These are phyloP conservation scores for Ophion costatus DNA, from an alignment of 2,888 invertebrate genomes.

Conservation along the genomic window DNA sequence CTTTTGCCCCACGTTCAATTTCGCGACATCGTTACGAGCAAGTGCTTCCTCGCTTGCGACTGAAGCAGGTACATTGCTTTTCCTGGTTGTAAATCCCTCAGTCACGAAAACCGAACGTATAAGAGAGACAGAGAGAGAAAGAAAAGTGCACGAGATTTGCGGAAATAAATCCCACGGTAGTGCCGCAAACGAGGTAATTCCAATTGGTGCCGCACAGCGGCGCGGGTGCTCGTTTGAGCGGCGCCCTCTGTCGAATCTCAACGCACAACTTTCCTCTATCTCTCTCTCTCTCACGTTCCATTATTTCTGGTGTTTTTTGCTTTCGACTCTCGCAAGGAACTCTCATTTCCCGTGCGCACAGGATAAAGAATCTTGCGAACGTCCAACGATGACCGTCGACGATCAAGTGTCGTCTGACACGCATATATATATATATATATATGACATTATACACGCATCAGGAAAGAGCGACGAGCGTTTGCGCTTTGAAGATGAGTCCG, in stretches of 20 bases:
- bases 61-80: too few species aligned
- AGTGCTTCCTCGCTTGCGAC: too few species aligned
- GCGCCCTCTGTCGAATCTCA: constrained; percentile 16
- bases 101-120: neutral
- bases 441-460: constrained; percentile 37
- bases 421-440: constrained; percentile 21
- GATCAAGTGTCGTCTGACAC: constrained; percentile 25
- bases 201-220: constrained; percentile 11
- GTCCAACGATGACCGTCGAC: constrained; percentile 40
- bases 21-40: too few species aligned
- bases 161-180: constrained; percentile 56
- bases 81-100: neutral
- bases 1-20: too few species aligned
- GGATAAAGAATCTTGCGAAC: constrained; percentile 7
- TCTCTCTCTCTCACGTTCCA: constrained; percentile 28
- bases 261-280: neutral
- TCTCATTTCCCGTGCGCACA: constrained; percentile 33
- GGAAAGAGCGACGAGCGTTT: constrained; percentile 35
- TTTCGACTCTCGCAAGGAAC: neutral
- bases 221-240: neutral
- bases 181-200: constrained; percentile 42
- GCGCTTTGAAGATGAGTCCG: constrained; percentile 57
- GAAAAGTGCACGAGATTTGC: constrained; percentile 13
- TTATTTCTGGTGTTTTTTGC: constrained; percentile 54
- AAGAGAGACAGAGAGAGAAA: neutral